These are phyloP conservation scores for Dendrolimus kikuchii DNA, from an alignment of 1,140 invertebrate genomes.

Conservation along the genomic window DNA sequence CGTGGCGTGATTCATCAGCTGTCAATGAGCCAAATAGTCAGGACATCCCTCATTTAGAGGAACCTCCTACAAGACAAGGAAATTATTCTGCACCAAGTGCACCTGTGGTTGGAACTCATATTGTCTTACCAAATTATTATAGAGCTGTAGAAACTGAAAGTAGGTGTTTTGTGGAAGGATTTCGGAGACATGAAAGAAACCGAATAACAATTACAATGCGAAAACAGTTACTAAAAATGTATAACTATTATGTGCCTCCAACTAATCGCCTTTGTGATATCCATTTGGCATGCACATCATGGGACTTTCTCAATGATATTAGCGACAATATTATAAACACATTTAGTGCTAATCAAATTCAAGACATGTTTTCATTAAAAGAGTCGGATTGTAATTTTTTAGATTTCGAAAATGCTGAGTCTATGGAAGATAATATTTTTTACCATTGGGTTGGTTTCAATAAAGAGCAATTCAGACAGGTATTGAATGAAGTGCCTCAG, in stretches of 20 bases:
- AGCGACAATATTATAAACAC: background rate
- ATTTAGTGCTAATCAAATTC: slow-evolving; percentile 1
- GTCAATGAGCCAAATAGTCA: too few relatives aligned
- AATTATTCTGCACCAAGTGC: too few relatives aligned
- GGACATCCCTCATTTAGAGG: too few relatives aligned
- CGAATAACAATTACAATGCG: too few relatives aligned
- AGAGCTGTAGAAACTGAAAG: slow-evolving; percentile 2
- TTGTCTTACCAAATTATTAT: slow-evolving; percentile 4
- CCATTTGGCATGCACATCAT: background rate
- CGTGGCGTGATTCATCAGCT: too few relatives aligned
- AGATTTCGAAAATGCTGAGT: slow-evolving; percentile 4
- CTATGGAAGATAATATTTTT: background rate
- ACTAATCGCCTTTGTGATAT: background rate
- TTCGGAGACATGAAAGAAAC: too few relatives aligned
- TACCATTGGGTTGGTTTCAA: slow-evolving; percentile 1
- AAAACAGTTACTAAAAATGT: background rate
- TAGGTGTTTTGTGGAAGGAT: too few relatives aligned
- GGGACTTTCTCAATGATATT: slow-evolving; percentile 4
- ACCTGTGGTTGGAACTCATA: background rate
- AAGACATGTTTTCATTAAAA: slow-evolving; percentile 3
- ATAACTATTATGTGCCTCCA: slow-evolving; percentile 5
- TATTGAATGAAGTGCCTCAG: background rate
- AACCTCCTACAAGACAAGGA: too few relatives aligned
- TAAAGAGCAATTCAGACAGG: slow-evolving; percentile 1
- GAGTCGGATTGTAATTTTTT: background rate